Conservation (phyloP, 92 coral and sea anemone genomes). For the Phenganax subtilis region DNA sequence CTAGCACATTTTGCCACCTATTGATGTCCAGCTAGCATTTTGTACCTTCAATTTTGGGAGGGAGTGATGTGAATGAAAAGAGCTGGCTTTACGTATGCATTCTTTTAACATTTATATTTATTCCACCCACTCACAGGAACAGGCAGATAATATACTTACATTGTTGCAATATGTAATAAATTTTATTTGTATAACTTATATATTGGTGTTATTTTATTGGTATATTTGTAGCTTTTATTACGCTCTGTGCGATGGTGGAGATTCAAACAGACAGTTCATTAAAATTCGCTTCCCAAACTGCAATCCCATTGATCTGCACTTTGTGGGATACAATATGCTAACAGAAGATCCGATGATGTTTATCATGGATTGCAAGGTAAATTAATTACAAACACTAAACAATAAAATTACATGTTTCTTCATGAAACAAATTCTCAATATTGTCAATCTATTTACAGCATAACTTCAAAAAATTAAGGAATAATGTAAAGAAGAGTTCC, state of each 20-base stretch:
- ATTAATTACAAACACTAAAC: neutral
- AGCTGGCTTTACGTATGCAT: neutral
- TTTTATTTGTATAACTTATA: neutral
- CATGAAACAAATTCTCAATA: too few species aligned
- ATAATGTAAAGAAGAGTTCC: too few species aligned
- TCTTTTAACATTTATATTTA: neutral
- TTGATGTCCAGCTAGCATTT: neutral
- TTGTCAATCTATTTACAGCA: too few species aligned
- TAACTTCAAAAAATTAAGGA: too few species aligned
- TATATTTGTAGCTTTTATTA: neutral
- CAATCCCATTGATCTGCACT: slow-evolving; percentile 1
- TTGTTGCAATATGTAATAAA: neutral
- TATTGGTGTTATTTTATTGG: neutral
- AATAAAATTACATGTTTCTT: too few species aligned
- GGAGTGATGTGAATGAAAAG: neutral
- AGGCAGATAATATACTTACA: too few species aligned
- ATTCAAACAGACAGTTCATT: neutral
- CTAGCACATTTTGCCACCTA: neutral
- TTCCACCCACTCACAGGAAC: too few species aligned
- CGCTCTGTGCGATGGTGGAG: neutral
- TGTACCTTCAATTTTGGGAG: neutral
- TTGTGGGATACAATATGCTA: neutral
- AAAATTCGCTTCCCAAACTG: slow-evolving; percentile 1
- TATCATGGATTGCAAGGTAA: slow-evolving; percentile 1
- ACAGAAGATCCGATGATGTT: neutral